Conservation (phyloP, 2,113 vertebrate species). For the Scartelaos histophorus region DNA sequence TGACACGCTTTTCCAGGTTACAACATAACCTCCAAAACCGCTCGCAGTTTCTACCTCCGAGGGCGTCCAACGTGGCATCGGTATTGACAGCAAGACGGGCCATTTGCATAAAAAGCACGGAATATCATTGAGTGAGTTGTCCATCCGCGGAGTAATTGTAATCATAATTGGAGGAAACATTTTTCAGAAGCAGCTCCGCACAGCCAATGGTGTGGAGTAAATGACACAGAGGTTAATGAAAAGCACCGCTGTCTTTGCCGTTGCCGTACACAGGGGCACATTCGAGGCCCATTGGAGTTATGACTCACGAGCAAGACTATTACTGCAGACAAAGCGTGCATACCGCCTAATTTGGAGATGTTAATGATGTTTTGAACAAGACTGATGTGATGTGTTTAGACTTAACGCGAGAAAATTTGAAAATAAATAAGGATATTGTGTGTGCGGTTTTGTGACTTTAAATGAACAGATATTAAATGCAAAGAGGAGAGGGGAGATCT, state of each 20-base stretch:
- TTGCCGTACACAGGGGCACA: not conserved
- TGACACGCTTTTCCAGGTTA: slow-evolving; percentile 9
- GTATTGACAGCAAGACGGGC: not conserved
- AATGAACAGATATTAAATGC: too few relatives aligned
- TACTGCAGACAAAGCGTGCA: not conserved
- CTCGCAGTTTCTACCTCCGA: not conserved
- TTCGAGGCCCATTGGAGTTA: slow-evolving; percentile 6
- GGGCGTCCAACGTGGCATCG: not conserved
- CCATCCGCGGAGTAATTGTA: not conserved
- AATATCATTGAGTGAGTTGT: slow-evolving; percentile 2
- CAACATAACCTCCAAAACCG: not conserved
- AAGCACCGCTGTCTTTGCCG: not conserved
- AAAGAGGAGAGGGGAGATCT: too few relatives aligned
- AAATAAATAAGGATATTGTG: not conserved
- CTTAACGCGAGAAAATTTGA: not conserved
- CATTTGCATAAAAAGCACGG: slow-evolving; percentile 5
- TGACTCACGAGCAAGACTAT: slow-evolving; percentile 4
- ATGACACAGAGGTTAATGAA: slow-evolving; percentile 8
- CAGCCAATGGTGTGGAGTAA: slow-evolving; percentile 1
- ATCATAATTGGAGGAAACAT: slow-evolving; percentile 2
- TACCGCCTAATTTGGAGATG: not conserved
- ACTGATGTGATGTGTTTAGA: not conserved
- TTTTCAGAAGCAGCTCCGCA: not conserved
- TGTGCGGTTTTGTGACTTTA: not conserved
- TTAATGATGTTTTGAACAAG: not conserved